Conservation (phyloP, 2,797 vertebrate species). For the Salarias fasciatus region DNA sequence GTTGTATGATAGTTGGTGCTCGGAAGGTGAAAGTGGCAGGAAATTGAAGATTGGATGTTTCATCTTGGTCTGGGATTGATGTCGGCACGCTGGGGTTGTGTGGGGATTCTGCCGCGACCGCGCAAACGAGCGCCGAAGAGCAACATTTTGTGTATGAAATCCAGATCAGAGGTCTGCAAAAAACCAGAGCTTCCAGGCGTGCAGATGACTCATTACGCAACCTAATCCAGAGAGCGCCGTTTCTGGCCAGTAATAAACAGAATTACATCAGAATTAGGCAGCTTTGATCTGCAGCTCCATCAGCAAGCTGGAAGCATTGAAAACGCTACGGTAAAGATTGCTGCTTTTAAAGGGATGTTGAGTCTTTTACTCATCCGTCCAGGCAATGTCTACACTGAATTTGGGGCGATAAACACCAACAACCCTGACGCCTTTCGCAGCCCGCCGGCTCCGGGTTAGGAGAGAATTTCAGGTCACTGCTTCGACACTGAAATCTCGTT, state of each 20-base stretch:
- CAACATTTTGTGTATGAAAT: slow-evolving; percentile 21
- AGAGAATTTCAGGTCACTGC: too few species aligned
- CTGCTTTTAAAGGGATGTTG: not conserved
- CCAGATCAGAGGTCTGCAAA: slow-evolving; percentile 21
- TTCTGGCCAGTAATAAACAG: slow-evolving; percentile 5
- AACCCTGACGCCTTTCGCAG: too few species aligned
- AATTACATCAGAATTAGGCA: not conserved
- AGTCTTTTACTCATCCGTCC: too few species aligned
- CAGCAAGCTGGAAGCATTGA: slow-evolving; percentile 1
- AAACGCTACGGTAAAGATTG: not conserved
- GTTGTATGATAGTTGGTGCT: too few species aligned
- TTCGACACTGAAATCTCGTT: too few species aligned
- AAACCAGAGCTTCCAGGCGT: not conserved
- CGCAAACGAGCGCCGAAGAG: not conserved
- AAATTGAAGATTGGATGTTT: not conserved
- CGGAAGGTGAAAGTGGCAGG: not conserved
- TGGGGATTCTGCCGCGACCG: not conserved
- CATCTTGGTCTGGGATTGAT: not conserved
- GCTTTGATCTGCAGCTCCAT: slow-evolving; percentile 13
- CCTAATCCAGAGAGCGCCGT: slow-evolving; percentile 1
- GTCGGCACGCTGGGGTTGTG: not conserved
- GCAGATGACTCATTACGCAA: not conserved
- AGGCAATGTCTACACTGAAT: too few species aligned
- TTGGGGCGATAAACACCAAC: too few species aligned
- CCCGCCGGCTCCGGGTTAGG: too few species aligned